phyloP scores from a whole-genome alignment of 1,140 invertebrate genomes.

The Conus betulinus region DNA sequence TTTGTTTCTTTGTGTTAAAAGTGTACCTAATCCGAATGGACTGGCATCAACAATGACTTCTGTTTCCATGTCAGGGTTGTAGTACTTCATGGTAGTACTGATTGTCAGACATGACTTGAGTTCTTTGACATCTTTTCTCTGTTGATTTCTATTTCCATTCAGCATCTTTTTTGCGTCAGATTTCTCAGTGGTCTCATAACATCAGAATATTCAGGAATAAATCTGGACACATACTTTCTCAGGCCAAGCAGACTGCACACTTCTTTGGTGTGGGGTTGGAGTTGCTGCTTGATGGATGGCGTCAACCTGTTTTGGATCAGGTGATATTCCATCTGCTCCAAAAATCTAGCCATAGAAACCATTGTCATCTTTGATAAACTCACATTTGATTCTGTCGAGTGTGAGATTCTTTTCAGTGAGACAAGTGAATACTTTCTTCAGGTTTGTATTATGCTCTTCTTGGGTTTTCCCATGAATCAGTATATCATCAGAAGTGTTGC shows the following conservation, averaged over 20 bases:
- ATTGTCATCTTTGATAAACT: neutral
- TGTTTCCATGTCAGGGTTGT: neutral
- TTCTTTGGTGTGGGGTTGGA: neutral
- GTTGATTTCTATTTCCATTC: neutral
- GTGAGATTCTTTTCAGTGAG: slow-evolving; percentile 26
- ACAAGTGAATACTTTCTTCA: slow-evolving; percentile 23
- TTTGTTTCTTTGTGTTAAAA: too few relatives aligned
- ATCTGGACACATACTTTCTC: neutral
- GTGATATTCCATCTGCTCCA: neutral
- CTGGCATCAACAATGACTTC: too few relatives aligned
- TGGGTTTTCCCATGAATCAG: slow-evolving; percentile 47
- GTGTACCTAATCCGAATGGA: too few relatives aligned
- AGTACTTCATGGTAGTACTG: neutral
- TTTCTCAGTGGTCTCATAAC: neutral
- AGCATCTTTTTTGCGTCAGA: neutral
- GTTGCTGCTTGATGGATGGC: neutral
- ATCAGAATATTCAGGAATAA: neutral
- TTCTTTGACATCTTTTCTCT: neutral
- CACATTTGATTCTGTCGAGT: slow-evolving; percentile 1
- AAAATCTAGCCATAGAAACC: neutral
- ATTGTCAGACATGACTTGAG: neutral
- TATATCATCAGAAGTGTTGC: slow-evolving; percentile 52
- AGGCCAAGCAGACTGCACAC: neutral
- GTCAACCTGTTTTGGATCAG: neutral
- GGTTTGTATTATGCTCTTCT: slow-evolving; percentile 41